Evolutionary conservation across 1,140 invertebrate species (phyloP), one percentile per base, ranked within the genome.

Genomic region (Drosophila sulfurigaster): DNA sequence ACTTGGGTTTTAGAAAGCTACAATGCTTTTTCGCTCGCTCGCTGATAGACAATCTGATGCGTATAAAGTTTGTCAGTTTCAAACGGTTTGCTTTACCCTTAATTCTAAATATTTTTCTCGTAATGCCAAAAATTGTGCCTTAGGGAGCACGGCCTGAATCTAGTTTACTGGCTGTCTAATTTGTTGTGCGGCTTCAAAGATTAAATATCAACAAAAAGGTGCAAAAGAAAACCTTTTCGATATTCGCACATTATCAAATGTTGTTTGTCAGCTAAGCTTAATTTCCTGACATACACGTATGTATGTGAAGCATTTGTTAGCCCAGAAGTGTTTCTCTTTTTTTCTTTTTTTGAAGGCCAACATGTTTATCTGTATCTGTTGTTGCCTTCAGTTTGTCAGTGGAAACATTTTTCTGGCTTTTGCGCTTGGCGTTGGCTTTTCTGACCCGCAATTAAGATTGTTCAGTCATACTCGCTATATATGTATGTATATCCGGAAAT

Each of bases 391-490:
- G 67, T 75, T 71, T 82, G 60, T 41, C 57, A 64, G 25, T 43
- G 20, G 2, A n/a, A 13, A 46, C 48, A 60, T 75, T 71, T 66
- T 56, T 46, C 30, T 66, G 65, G 71, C 52, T 30, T 48, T 52
- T 57, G 20, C 66, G 72, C 64, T 65, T 83, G 79, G 56, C 75
- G 64, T 65, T 83, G 79, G 56, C 75, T 58, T 70, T 70, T 78
- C 78, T 87, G 83, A 87, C 82, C 83, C 81, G 70, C 83, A 88
- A 88, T 88, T 88, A 88, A 88, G 83, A 88, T 89, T 81, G 83
- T 52, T 66, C 56, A 51, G 69, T 59, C 72, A 68, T 45, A 52
- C 45, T 46, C 60, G 30, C 7, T 20, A 38, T 15, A 28, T 20
- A 52, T 46, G 8, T 68, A 38, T n/a, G 25, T 20, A 46, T 48